Evolutionary conservation across 2,888 invertebrate genomes (phyloP).

Genomic region (Nemurella pictetii): DNA sequence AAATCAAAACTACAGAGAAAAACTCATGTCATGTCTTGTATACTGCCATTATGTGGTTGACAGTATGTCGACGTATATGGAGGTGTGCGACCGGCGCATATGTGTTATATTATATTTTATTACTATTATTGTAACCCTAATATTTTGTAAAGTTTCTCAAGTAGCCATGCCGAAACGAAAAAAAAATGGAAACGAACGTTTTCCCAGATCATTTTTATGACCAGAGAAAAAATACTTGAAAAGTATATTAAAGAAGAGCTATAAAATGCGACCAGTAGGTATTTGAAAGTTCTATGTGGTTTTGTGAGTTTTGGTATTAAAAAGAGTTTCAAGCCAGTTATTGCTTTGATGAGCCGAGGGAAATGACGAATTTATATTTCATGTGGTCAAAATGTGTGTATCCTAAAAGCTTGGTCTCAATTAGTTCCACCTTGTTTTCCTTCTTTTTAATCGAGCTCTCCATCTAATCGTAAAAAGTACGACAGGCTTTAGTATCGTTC

Average conservation of each 20-base stretch:
- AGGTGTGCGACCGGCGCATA: background rate
- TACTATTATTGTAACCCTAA: background rate
- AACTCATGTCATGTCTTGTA: background rate
- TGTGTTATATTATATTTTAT: background rate
- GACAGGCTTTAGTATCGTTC: conserved; percentile 2
- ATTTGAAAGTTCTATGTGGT: background rate
- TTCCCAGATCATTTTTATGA: background rate
- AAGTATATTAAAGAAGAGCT: background rate
- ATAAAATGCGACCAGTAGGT: background rate
- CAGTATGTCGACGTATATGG: background rate
- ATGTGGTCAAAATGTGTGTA: background rate
- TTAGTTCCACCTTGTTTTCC: background rate
- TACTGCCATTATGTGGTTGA: background rate
- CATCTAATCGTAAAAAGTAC: background rate
- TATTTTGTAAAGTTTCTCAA: background rate
- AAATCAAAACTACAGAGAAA: conserved; percentile 25
- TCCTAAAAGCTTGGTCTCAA: background rate
- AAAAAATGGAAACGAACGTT: background rate
- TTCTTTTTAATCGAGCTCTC: background rate
- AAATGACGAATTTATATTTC: background rate
- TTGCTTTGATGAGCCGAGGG: background rate
- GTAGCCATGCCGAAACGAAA: no score
- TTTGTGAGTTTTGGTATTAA: background rate
- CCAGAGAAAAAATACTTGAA: background rate
- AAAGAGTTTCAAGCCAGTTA: background rate